Evolutionary conservation across 2,797 vertebrate genomes (phyloP).

Genomic region (Sebastes goodei): DNA sequence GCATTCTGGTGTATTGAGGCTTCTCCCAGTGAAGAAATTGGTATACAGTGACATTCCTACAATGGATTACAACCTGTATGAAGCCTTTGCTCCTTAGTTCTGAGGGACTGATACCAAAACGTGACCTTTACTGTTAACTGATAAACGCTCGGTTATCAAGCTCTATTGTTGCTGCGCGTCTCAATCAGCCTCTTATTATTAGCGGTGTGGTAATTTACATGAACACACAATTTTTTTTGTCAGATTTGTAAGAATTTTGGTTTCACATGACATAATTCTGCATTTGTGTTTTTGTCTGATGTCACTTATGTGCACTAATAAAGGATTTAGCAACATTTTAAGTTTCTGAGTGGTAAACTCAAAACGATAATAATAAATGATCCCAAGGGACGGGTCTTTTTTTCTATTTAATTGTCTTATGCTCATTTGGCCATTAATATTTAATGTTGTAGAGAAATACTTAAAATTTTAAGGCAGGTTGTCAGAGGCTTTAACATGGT

Average conservation of each 20-base stretch:
- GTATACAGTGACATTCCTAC: not conserved
- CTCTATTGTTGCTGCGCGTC: not conserved
- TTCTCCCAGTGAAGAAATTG: not conserved
- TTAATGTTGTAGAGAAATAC: not conserved
- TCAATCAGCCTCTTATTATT: not conserved
- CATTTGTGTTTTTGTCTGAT: not conserved
- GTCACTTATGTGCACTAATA: not conserved
- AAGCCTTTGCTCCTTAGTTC: slow-evolving; percentile 4
- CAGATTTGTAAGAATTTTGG: not conserved
- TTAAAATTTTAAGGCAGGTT: not conserved
- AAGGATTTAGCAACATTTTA: not conserved
- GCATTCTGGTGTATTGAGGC: not conserved
- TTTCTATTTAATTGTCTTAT: not conserved
- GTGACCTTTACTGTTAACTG: not conserved
- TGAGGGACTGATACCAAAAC: not conserved
- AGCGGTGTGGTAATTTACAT: not conserved
- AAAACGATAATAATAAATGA: not conserved
- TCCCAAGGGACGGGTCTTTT: not conserved
- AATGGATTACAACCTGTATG: not conserved
- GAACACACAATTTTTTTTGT: not conserved
- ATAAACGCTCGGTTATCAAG: not conserved
- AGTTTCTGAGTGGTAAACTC: not conserved
- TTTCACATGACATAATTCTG: not conserved
- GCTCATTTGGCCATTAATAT: not conserved
- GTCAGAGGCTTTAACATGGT: not conserved